Conservation (phyloP, 2,113 vertebrate species). For the western clawed frog (Xenopus tropicalis) region UCB_Xtro_10.0 CM004445.2:94461501-94462000, state of each 20-base stretch:
- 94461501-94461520: no score
- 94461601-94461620: conserved; percentile 78
- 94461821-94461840: accelerated
- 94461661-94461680: conserved; percentile 80
- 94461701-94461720: conserved; percentile 82
- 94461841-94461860: background rate
- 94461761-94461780: conserved; percentile 90
- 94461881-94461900: no score
- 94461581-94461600: conserved; percentile 68
- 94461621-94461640: conserved; percentile 78
- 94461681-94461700: conserved; percentile 84
- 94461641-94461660: conserved; percentile 90
- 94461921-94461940: no score
- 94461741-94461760: conserved; percentile 95
- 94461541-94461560: no score
- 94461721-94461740: conserved; percentile 76
- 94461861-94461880: no score
- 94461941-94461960: no score
- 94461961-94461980: no score
- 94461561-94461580: no score
- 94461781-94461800: conserved; percentile 93
- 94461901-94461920: no score
- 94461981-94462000: conserved; percentile 44
- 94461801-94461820: conserved; percentile 79
- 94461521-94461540: no score